Evolutionary conservation across 2,113 vertebrate species (phyloP), one percentile per base, ranked within the genome.

Genomic region (Picathartes gymnocephalus): DNA sequence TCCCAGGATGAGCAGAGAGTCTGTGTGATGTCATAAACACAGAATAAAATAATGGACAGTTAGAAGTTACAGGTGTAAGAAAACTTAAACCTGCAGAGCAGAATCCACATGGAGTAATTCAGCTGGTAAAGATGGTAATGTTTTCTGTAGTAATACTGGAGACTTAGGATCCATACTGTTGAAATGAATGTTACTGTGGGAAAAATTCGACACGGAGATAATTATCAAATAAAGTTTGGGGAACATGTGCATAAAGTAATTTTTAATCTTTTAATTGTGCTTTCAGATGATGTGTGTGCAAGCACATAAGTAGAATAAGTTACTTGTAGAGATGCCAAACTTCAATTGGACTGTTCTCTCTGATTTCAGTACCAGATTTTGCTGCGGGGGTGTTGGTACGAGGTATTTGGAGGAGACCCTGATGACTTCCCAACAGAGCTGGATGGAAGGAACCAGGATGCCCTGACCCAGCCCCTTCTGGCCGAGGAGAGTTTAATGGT

Each of bases 301-400:
- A 66, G 69, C 39, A 39, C 48, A 22, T 50, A 78, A 1, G 20
- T 33, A 39, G 65, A 87, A 1, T 40, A 37, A 60, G 35, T 33
- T n/a, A 19, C 18, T 10, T 54, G 39, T 64, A 50, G 45, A 35
- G n/a, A 25, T 58, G 50, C 51, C 70, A 23, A 13, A 24, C 44
- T 76, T 68, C 25, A 48, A 0, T 6, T 47, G 3, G 12, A 9
- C 35, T 37, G 30, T 45, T n/a, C 6, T 37, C 53, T 88, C 60
- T 50, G 20, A 66, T 82, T 88, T 37, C 96, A 99, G 99, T 99
- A 99, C 96, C 98, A 98, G 97, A 99, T 99, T 91, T 96, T 99
- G 95, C 96, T 99, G 88, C 98, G 83, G 4, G 99, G 99, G 4
- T 99, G 98, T 83, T 99, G 99, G 99, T 99, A 99, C 0, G 99